Evolutionary conservation across 2,888 invertebrate genomes (phyloP), one percentile per base, ranked within the genome.

Genomic region (Aromia moschata): DNA sequence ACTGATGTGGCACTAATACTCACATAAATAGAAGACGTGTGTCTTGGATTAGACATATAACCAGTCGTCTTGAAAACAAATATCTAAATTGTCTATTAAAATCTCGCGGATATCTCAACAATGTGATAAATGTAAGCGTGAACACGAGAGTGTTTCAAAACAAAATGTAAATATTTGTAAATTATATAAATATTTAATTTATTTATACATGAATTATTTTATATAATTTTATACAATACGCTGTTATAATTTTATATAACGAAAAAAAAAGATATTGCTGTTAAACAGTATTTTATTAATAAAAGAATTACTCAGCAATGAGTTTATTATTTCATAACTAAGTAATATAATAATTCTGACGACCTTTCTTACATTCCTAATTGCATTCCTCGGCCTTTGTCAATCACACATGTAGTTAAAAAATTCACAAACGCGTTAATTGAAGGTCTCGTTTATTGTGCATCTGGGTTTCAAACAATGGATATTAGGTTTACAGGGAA

Each of bases 211-310:
- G 11, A 41, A 52, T 40, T 52, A 52, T 52, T 49, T 52, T 52
- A 52, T 52, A 41, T 41, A 52, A 52, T 52, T 52, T 52, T 52
- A 52, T 52, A 52, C 52, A 52, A 30, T 33, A 33, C 7, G 25
- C 33, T 33, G 33, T 33, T 33, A 33, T 33, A 33, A 33, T 33
- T 33, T n/a, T 33, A 2, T 33, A 33, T 33, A 33, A 33, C 33
- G 25, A 25, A 25, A 25, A 49, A 38, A 49, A 40, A 41, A 17
- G 31, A 31, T 41, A 41, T 41, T 52, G 31, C 41, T 52, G 52
- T 52, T 52, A 52, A 52, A 52, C 52, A 52, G 52, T 52, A 41
- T 52, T 51, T 52, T 38, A 52, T 38, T 41, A 52, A 52, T 52
- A 52, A 52, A 41, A 52, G 25, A 52, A 37, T 52, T 10, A 10